A percentile compares a stretch with the other conserved stretches of the same genome.
These are phyloP conservation scores for Ricordea florida DNA, from an alignment of 92 coral and sea anemone genomes.

Conservation along the genomic window DNA sequence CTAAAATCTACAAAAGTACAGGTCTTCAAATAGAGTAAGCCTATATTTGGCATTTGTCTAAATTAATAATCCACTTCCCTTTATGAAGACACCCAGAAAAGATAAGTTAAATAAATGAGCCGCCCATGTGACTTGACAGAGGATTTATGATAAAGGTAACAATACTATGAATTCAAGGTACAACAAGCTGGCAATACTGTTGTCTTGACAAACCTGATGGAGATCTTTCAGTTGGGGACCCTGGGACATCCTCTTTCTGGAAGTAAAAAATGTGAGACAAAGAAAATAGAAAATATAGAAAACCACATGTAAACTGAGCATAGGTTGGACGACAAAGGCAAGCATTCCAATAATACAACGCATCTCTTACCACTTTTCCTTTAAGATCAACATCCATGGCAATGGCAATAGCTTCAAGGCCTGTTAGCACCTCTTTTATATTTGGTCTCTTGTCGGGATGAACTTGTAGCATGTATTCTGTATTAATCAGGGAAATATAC, in stretches of 20 bases:
- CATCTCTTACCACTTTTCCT: slow-evolving; percentile 81
- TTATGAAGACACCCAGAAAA: no score
- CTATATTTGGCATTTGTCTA: no score
- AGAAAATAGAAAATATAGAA: neutral
- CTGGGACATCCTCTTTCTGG: slow-evolving; percentile 19
- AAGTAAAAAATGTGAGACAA: neutral
- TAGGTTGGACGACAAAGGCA: neutral
- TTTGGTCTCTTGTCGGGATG: slow-evolving; percentile 87
- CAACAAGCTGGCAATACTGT: no score
- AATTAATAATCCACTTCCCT: no score
- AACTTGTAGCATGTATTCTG: slow-evolving; percentile 81
- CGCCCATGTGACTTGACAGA: no score
- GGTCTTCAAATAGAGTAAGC: no score
- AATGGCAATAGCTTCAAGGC: slow-evolving; percentile 80
- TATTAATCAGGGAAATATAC: neutral
- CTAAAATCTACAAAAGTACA: no score
- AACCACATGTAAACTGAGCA: no score
- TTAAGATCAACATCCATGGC: slow-evolving; percentile 85
- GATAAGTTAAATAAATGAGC: no score
- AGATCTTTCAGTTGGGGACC: neutral
- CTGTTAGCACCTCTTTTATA: slow-evolving; percentile 79
- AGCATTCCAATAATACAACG: neutral
- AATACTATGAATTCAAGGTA: no score
- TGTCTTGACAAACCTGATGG: neutral
- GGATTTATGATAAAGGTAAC: no score